Evolutionary conservation across 2,888 invertebrate genomes (phyloP).

Genomic region (Brenthis ino): DNA sequence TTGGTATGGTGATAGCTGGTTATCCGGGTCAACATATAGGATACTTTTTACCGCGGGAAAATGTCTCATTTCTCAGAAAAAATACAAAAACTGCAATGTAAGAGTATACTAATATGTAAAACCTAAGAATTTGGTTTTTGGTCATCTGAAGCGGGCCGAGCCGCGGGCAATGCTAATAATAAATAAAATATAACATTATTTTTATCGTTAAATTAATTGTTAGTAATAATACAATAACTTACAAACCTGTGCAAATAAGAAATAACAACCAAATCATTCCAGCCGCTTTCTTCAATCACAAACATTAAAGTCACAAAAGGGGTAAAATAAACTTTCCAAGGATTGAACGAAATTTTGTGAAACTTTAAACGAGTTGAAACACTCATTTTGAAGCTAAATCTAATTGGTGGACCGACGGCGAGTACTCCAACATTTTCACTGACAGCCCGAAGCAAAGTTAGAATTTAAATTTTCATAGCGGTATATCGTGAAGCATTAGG

Average conservation of each 20-base stretch:
- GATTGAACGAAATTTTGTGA: conserved; percentile 64
- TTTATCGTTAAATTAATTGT: neutral
- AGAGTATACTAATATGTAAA: too few species aligned
- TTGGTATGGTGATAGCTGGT: too few species aligned
- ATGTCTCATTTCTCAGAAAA: too few species aligned
- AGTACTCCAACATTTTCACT: conserved; percentile 78
- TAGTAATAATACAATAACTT: neutral
- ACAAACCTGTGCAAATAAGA: conserved; percentile 67
- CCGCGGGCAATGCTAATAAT: too few species aligned
- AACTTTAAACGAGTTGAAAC: conserved; percentile 66
- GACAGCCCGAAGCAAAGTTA: conserved; percentile 61
- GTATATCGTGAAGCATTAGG: conserved; percentile 67
- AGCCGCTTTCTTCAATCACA: conserved; percentile 55
- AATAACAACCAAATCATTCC: conserved; percentile 72
- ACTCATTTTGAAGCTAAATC: conserved; percentile 74
- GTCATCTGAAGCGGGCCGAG: too few species aligned
- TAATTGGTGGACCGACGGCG: conserved; percentile 67
- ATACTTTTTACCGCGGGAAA: too few species aligned
- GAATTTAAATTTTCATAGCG: conserved; percentile 79
- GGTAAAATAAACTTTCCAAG: conserved; percentile 62
- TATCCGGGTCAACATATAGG: too few species aligned
- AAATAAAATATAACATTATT: too few species aligned
- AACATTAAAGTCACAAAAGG: conserved; percentile 57
- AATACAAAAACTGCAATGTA: too few species aligned
- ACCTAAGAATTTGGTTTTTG: too few species aligned